Evolutionary conservation across 2,113 vertebrate genomes (phyloP).

Genomic region (Sapajus apella): DNA sequence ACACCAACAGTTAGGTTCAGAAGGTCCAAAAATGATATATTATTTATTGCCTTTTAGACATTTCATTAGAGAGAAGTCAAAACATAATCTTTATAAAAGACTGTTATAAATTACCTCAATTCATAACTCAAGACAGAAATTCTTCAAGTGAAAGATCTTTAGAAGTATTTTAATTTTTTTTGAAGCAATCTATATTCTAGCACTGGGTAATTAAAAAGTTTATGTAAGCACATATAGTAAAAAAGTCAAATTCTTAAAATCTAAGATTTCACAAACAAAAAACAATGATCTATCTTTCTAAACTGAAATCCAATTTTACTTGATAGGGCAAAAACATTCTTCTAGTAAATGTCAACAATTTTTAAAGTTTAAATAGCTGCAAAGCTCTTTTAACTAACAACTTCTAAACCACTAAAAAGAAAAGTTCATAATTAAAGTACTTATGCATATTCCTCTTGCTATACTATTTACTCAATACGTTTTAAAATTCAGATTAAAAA

Average conservation of each 20-base stretch:
- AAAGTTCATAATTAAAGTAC: background rate
- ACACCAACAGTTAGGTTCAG: slow-evolving; percentile 14
- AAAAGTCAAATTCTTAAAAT: slow-evolving; percentile 35
- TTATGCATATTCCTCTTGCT: background rate
- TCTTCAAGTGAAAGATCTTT: slow-evolving; percentile 44
- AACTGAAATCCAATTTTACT: slow-evolving; percentile 48
- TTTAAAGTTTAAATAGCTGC: slow-evolving; percentile 39
- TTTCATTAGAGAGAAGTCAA: slow-evolving; percentile 36
- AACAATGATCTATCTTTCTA: slow-evolving; percentile 9
- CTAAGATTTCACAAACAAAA: slow-evolving; percentile 17
- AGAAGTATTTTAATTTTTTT: background rate
- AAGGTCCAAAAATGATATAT: background rate
- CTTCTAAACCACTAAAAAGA: slow-evolving; percentile 28
- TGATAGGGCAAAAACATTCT: slow-evolving; percentile 37
- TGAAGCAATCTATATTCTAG: too few relatives aligned
- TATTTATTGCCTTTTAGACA: background rate
- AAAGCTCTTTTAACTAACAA: background rate
- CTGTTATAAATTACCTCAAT: slow-evolving; percentile 39
- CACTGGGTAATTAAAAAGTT: background rate
- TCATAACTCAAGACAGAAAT: slow-evolving; percentile 39
- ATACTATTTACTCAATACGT: background rate
- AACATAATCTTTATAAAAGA: slow-evolving; percentile 30
- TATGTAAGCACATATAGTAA: background rate
- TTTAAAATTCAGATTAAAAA: slow-evolving; percentile 14
- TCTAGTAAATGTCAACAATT: slow-evolving; percentile 35